phyloP scores from a whole-genome alignment of 2,113 vertebrate genomes.

The Oreochromis spilurus region DNA sequence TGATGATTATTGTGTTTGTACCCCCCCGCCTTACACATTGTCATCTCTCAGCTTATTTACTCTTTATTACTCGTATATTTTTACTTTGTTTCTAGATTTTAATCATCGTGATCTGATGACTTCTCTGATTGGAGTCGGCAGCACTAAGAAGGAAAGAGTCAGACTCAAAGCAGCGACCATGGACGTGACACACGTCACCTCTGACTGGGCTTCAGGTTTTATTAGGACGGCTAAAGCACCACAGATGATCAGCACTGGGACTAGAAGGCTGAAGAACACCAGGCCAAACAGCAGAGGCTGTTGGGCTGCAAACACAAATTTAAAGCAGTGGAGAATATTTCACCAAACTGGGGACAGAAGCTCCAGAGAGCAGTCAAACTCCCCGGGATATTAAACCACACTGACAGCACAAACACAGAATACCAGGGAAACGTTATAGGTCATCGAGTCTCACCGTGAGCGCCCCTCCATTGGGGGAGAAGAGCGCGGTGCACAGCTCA shows the following conservation, averaged over 20 bases:
- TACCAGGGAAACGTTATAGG: neutral
- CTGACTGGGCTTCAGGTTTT: too few species aligned
- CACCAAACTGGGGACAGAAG: neutral
- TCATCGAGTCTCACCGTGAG: neutral
- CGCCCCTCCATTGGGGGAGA: neutral
- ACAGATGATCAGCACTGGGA: neutral
- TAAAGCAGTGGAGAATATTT: neutral
- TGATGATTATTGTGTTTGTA: neutral
- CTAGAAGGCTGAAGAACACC: neutral
- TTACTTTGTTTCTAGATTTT: neutral
- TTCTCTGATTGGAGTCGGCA: too few species aligned
- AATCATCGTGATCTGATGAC: too few species aligned
- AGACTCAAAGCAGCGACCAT: too few species aligned
- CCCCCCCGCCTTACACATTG: neutral
- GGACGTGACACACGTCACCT: too few species aligned
- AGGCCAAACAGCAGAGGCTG: neutral
- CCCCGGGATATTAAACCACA: neutral
- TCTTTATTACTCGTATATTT: neutral
- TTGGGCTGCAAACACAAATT: neutral
- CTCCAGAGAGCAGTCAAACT: neutral
- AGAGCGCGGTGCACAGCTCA: neutral
- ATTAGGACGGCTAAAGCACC: too few species aligned
- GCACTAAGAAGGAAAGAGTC: too few species aligned
- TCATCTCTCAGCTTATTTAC: neutral
- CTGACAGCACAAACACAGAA: neutral